phyloP scores from a whole-genome alignment of 2,888 invertebrate species.

The Caenorhabditis macrosperma region DNA sequence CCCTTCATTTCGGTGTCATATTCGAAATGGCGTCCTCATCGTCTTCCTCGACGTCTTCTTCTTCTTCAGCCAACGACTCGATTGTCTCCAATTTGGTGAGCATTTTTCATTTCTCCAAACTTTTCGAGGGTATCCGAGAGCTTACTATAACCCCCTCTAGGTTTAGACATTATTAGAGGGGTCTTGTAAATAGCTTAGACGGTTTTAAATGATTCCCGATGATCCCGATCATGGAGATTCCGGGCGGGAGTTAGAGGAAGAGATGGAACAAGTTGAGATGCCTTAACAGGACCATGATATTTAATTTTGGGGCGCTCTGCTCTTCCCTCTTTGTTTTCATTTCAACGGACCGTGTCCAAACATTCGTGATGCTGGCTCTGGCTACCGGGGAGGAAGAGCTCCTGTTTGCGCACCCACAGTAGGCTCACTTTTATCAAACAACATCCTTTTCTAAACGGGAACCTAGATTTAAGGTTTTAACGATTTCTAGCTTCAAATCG shows the following conservation, averaged over 20 bases:
- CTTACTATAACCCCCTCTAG: too few relatives aligned
- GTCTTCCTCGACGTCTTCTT: conserved; percentile 4
- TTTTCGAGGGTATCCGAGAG: too few relatives aligned
- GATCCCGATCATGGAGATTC: too few relatives aligned
- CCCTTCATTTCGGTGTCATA: background rate
- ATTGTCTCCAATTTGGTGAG: conserved; percentile 23
- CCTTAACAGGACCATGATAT: too few relatives aligned
- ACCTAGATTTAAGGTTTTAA: too few relatives aligned
- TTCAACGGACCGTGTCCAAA: conserved; percentile 36
- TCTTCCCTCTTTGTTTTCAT: conserved; percentile 1
- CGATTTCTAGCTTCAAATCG: too few relatives aligned
- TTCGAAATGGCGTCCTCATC: background rate
- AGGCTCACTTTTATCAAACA: background rate
- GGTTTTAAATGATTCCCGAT: conserved; percentile 1
- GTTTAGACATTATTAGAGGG: too few relatives aligned
- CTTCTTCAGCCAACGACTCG: conserved; percentile 22
- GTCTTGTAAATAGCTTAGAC: conserved; percentile 1
- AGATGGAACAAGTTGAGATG: too few relatives aligned
- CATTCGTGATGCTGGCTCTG: background rate
- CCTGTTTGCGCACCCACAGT: conserved; percentile 3
- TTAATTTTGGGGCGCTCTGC: too few relatives aligned
- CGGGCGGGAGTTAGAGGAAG: too few relatives aligned
- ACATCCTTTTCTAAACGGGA: background rate
- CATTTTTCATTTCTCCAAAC: too few relatives aligned
- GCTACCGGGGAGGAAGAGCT: too few relatives aligned